Percentiles rank a stretch among this genome's conserved stretches.
Evolutionary conservation across 2,797 vertebrate species (phyloP).

Genomic region (Paramormyrops hopkinsi): DNA sequence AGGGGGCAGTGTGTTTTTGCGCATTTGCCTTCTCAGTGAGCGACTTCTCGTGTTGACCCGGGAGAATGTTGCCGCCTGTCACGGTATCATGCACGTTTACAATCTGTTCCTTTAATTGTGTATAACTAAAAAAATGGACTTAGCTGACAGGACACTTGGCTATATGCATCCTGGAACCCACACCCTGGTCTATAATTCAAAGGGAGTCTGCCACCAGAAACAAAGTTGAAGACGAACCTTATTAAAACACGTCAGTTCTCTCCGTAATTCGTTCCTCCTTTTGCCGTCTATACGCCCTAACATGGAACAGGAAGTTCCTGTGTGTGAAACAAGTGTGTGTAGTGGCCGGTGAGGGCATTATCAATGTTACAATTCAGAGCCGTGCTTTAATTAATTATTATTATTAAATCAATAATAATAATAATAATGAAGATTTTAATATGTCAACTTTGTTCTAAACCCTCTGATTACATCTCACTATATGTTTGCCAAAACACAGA

Average conservation of each 20-base stretch:
- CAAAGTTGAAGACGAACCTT: neutral
- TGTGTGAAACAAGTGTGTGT: neutral
- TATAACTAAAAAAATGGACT: neutral
- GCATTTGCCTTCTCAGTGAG: neutral
- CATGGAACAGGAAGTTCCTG: neutral
- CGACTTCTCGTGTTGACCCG: neutral
- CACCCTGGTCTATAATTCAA: neutral
- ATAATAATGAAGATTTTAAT: neutral
- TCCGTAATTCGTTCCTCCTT: neutral
- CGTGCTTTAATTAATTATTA: neutral
- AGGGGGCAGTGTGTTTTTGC: slow-evolving; percentile 6
- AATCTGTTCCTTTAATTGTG: neutral
- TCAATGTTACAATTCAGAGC: neutral
- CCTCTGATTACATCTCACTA: neutral
- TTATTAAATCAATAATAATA: neutral
- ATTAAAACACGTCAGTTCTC: neutral
- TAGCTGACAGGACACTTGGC: neutral
- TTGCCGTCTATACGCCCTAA: neutral
- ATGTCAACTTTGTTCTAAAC: neutral
- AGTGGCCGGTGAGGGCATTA: neutral
- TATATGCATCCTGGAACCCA: neutral
- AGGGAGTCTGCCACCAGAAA: neutral
- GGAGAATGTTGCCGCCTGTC: neutral
- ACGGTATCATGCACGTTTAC: neutral
- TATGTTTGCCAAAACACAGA: neutral